A percentile compares a stretch with the other conserved stretches of the same genome.
These are phyloP conservation scores for Rhizomys pruinosus DNA, from an alignment of 2,113 vertebrate species.

Conservation along the genomic window DNA sequence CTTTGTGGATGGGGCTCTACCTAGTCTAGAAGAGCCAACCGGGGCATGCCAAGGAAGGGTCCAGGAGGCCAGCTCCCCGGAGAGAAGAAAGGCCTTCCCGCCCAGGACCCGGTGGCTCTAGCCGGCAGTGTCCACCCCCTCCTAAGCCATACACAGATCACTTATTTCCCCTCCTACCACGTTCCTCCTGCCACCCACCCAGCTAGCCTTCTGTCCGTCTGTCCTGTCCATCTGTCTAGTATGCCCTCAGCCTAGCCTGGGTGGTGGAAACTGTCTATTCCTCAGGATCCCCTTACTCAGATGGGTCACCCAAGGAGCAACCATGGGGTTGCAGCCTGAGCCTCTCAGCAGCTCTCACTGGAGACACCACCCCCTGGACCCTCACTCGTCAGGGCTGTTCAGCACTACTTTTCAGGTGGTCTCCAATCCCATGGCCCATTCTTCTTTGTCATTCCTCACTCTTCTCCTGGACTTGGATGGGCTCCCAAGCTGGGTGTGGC, in stretches of 20 bases:
- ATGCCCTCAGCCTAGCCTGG: not conserved
- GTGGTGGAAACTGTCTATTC: not conserved
- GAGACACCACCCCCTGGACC: not conserved
- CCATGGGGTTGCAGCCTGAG: not conserved
- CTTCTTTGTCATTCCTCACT: not conserved
- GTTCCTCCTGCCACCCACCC: not conserved
- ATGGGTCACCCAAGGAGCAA: not conserved
- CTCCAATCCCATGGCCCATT: not conserved
- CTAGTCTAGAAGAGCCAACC: not conserved
- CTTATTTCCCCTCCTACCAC: no score
- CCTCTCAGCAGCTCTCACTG: no score
- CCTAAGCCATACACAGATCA: not conserved
- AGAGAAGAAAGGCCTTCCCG: not conserved
- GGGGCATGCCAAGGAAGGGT: not conserved
- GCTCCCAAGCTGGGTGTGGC: not conserved
- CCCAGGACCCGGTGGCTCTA: no score
- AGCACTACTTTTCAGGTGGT: not conserved
- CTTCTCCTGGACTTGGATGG: accelerated
- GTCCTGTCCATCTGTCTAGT: not conserved
- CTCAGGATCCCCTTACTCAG: not conserved
- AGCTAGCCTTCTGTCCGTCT: not conserved
- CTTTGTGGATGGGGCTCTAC: not conserved
- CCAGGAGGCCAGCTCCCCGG: not conserved
- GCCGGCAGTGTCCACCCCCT: not conserved
- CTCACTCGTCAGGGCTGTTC: not conserved